Percentiles rank a stretch among this genome's conserved stretches.
phyloP scores from a whole-genome alignment of 2,888 invertebrate species.

The Omphaloscelis lunosa region DNA sequence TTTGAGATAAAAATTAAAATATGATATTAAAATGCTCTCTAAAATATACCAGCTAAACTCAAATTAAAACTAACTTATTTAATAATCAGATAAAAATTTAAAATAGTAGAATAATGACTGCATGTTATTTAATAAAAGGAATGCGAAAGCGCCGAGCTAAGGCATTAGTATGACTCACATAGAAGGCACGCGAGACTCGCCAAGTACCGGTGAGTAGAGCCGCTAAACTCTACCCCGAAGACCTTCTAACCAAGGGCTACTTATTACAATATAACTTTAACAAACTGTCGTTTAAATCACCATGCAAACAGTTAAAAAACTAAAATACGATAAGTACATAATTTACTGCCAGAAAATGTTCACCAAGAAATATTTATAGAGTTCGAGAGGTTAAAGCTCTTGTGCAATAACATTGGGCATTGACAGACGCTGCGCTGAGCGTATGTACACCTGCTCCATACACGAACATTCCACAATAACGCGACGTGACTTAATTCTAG shows the following conservation, averaged over 20 bases:
- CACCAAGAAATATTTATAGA: conserved; percentile 17
- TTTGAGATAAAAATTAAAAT: neutral
- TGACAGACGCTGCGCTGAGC: conserved; percentile 52
- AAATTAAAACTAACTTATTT: neutral
- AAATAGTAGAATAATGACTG: conserved; percentile 49
- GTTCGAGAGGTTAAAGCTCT: conserved; percentile 50
- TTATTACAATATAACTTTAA: conserved; percentile 16
- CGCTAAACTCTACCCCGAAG: conserved; percentile 73
- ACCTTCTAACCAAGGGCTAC: conserved; percentile 61
- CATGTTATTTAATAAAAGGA: conserved; percentile 74
- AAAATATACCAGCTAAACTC: neutral
- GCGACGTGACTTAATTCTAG: conserved; percentile 74
- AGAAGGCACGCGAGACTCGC: conserved; percentile 82
- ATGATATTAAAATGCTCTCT: neutral
- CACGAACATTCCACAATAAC: conserved; percentile 70
- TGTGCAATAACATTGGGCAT: conserved; percentile 60
- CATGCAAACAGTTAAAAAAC: conserved; percentile 18
- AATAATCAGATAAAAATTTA: neutral
- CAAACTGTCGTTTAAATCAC: conserved; percentile 12
- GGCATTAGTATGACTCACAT: conserved; percentile 84
- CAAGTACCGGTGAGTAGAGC: conserved; percentile 68
- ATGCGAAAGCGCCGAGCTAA: conserved; percentile 84
- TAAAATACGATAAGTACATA: conserved; percentile 18
- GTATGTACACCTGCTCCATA: conserved; percentile 73
- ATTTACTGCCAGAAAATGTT: conserved; percentile 21